Base-by-base conservation (phyloP, 2,797 vertebrate genomes). In the Brotula barbata region DNA sequence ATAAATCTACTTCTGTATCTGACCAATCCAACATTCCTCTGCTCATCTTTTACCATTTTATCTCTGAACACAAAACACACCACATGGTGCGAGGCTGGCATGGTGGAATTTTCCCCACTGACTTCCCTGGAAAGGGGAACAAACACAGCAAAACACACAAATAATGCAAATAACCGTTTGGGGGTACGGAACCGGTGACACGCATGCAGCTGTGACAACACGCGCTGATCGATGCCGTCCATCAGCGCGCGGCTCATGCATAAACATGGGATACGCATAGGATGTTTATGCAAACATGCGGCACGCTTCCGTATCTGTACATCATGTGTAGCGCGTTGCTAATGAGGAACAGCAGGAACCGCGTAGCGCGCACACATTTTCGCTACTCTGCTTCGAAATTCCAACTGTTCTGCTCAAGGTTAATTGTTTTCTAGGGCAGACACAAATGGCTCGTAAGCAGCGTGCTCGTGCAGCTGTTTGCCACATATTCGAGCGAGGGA, bases 371-470 rank as follows among this genome's bases (percentile, higher is more conserved):
- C 60, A 56, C 53, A 44, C 47, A 7, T 16, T 12, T 25, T 75
- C 68, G 3, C 13, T 44, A 12, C 47, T 22, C 52, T 0, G 50
- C 47, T 52, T 69, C 65, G 56, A 75, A 77, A 77, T 75, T 59
- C 53, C 39, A 69, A 61, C 80, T n/a, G 33, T 66, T 78, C 41
- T 54, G 71, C 67, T 77, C 70, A 84, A 84, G 82, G 81, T 83
- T 86, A 85, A 86, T 83, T 70, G 66, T 68, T 74, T 84, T 82
- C 66, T 53, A 36, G 56, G 69, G 59, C 65, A 63, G 34, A 79
- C 40, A 21, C 73, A 77, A 69, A 79, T 65, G 57, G 61, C 61
- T 75, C 71, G 63, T 58, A 48, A 74, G 68, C 63, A 58, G 58
- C 55, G 65, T 77, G 78, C 77, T 58, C 60, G 49, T 67, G 53